Conservation (phyloP, 2,888 invertebrate genomes). For the Cinara cedri region DNA sequence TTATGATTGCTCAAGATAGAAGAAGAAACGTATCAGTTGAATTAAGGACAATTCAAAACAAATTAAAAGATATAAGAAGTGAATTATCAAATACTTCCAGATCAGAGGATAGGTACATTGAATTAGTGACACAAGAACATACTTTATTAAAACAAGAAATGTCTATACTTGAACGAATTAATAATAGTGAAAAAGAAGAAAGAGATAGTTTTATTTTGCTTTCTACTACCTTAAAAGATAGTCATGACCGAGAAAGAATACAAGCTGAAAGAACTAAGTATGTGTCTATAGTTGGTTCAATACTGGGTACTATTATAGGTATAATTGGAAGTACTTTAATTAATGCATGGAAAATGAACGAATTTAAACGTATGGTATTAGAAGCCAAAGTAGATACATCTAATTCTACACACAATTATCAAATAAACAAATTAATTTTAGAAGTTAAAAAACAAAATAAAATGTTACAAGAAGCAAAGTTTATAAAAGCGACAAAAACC, state of each 20-base stretch:
- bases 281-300: constrained; percentile 78
- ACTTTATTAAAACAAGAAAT: constrained; percentile 65
- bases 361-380: constrained; percentile 69
- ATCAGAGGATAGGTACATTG: constrained; percentile 71
- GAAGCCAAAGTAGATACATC: constrained; percentile 45
- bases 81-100: constrained; percentile 79
- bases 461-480: constrained; percentile 14
- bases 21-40: constrained; percentile 70
- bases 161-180: constrained; percentile 68
- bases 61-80: constrained; percentile 74
- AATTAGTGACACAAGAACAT: constrained; percentile 69
- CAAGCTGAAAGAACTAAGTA: constrained; percentile 85
- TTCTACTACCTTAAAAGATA: constrained; percentile 75
- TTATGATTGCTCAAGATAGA: constrained; percentile 71
- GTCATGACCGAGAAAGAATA: constrained; percentile 82
- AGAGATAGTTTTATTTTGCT: constrained; percentile 75
- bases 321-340: constrained; percentile 73
- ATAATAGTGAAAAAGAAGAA: constrained; percentile 75
- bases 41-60: constrained; percentile 69
- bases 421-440: constrained; percentile 39
- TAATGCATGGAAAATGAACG: constrained; percentile 71
- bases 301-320: constrained; percentile 72
- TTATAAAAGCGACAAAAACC: neutral
- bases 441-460: constrained; percentile 51
- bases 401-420: constrained; percentile 14